Base-by-base conservation (phyloP, 2,797 vertebrate genomes). In the Okamejei kenojei region DNA sequence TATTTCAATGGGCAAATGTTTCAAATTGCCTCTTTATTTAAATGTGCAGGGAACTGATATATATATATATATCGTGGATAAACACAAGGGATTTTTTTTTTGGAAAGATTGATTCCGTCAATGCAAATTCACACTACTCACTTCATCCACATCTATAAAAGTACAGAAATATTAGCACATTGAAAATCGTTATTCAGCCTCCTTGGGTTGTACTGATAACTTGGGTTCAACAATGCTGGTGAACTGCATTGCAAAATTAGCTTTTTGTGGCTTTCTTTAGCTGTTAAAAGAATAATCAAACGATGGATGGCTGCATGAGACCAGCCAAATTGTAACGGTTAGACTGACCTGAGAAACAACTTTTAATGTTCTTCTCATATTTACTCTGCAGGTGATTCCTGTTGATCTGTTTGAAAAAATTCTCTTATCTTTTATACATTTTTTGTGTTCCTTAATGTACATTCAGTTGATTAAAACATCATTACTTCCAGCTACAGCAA, bases 381-480 rank as follows among this genome's bases (percentile, higher is more conserved):
- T 92, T 74, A 38, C 9, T 76, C 11, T 74, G 38, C 90, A 54
- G 71, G 38, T 92, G 90, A 92, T 74, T 91, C 76, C 26, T 4
- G 13, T 92, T 35, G 68, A 45, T 92, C 90, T 29, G 15, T 29
- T 54, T 29, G 90, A 91, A 91, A 91, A 92, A 21, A 21, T 74
- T 74, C 6, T 21, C 19, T 23, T 23, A 74, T 92, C 35, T 92
- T 26, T 45, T 21, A 35, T 92, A 26, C 71, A 76, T 0, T 58
- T 91, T 79, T 45, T 58, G 71, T 54, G 61, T 88, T 35, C 38
- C 7, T 91, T 73, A 65, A 45, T 1, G 29, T 63, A 38, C 32
- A 91, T 91, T 91, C 88, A 91, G 21, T 38, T 74, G 68, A 32
- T 76, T 9, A 76, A 71, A 90, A 90, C 17, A 19, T n/a, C 68